phyloP scores from a whole-genome alignment of 2,888 invertebrate genomes.

The Zelleria hepariella region DNA sequence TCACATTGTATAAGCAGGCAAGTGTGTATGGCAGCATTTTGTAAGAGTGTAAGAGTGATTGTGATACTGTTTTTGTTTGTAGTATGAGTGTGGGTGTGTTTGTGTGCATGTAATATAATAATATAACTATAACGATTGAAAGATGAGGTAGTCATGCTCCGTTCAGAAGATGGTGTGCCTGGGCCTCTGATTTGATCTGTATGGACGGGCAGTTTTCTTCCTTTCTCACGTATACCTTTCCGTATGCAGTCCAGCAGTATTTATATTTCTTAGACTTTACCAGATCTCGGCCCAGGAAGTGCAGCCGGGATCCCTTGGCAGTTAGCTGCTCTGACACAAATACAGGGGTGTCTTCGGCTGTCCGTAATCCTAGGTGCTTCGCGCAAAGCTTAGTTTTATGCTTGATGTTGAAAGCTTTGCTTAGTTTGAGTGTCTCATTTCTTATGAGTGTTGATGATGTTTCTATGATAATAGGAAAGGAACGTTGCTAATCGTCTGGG shows the following conservation, averaged over 20 bases:
- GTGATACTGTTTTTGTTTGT: no score
- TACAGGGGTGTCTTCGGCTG: slow-evolving; percentile 1
- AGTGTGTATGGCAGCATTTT: no score
- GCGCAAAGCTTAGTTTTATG: slow-evolving; percentile 2
- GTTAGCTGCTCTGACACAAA: not conserved
- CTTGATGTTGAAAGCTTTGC: slow-evolving; percentile 4
- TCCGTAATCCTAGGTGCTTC: slow-evolving; percentile 2
- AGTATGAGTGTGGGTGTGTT: no score
- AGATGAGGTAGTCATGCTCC: no score
- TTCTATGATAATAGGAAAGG: slow-evolving; percentile 3
- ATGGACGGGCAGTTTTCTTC: not conserved
- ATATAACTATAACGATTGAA: no score
- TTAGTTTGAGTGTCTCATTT: slow-evolving; percentile 1
- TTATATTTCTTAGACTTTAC: slow-evolving; percentile 1
- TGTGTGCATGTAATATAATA: no score
- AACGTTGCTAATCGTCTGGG: no score
- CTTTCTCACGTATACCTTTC: slow-evolving; percentile 2
- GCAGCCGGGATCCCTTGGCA: not conserved
- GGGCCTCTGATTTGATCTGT: no score
- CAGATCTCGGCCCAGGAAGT: slow-evolving; percentile 3
- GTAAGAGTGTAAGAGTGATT: no score
- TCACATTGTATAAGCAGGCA: no score
- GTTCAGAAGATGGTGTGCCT: no score
- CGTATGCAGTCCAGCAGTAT: slow-evolving; percentile 7
- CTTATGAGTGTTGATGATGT: not conserved